These are phyloP conservation scores for Hormaphis cornu DNA, from an alignment of 1,140 invertebrate species.

Conservation along the genomic window DNA sequence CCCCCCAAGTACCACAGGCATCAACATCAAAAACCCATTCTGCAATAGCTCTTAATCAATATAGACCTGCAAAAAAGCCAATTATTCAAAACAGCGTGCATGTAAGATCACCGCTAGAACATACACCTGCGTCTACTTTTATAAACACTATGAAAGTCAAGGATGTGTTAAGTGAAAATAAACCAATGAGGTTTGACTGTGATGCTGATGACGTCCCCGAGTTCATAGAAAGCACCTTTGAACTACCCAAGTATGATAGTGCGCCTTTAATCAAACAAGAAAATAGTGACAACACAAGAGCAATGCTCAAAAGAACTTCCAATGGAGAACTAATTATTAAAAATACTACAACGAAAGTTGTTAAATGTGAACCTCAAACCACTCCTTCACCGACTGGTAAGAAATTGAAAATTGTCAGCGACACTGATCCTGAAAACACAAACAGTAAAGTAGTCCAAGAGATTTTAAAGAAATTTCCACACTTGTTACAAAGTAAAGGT, in stretches of 20 bases:
- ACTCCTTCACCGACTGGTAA: background rate
- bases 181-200: conserved; percentile 24
- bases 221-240: conserved; percentile 15
- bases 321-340: conserved; percentile 13
- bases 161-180: conserved; percentile 23
- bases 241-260: conserved; percentile 4
- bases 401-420: conserved; percentile 21
- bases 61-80: conserved; percentile 14
- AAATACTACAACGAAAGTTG: background rate
- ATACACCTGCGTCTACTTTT: conserved; percentile 14
- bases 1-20: background rate
- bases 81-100: background rate
- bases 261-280: conserved; percentile 19
- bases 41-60: conserved; percentile 18
- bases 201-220: conserved; percentile 6
- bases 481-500: conserved; percentile 61
- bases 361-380: background rate
- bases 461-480: conserved; percentile 66
- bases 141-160: conserved; percentile 26
- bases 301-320: conserved; percentile 16
- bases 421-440: background rate
- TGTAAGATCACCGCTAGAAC: background rate
- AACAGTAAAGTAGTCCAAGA: conserved; percentile 65
- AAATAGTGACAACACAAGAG: background rate
- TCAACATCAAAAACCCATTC: conserved; percentile 13